Evolutionary conservation across 2,888 invertebrate species (phyloP).

Genomic region (Crepidodera aurea): DNA sequence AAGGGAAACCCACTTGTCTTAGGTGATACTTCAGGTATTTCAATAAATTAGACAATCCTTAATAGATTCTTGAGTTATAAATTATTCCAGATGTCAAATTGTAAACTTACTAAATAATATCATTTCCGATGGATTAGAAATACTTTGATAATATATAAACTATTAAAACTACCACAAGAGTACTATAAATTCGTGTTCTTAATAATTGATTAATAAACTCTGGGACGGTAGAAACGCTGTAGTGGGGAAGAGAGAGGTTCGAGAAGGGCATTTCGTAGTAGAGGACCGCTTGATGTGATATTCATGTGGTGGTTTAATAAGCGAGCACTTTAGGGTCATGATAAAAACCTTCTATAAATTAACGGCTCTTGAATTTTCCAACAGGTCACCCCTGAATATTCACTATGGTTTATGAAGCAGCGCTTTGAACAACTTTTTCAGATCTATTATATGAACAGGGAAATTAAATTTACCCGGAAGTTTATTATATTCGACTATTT

Average conservation of each 20-base stretch:
- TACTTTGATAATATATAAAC: slow-evolving; percentile 16
- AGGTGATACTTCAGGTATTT: too few species aligned
- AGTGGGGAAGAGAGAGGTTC: slow-evolving; percentile 1
- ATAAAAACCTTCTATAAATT: slow-evolving; percentile 41
- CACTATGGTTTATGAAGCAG: slow-evolving; percentile 24
- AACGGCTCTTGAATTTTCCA: slow-evolving; percentile 37
- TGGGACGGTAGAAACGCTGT: neutral
- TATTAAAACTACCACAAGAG: slow-evolving; percentile 16
- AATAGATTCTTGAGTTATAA: too few species aligned
- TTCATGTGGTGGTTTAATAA: slow-evolving; percentile 38
- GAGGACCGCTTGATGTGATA: slow-evolving; percentile 37
- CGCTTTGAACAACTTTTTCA: slow-evolving; percentile 27
- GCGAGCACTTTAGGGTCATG: slow-evolving; percentile 38
- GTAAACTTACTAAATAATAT: neutral
- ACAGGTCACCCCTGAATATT: slow-evolving; percentile 32
- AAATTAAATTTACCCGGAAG: neutral
- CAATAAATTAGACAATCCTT: too few species aligned
- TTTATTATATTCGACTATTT: too few species aligned
- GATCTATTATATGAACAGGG: neutral
- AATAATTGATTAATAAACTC: slow-evolving; percentile 30
- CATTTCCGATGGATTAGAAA: neutral
- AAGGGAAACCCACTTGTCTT: too few species aligned
- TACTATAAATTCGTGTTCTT: slow-evolving; percentile 10
- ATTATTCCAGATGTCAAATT: too few species aligned
- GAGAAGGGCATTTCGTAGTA: slow-evolving; percentile 26